Evolutionary conservation across 2,797 vertebrate species (phyloP).

Genomic region (Hirundo rustica): DNA sequence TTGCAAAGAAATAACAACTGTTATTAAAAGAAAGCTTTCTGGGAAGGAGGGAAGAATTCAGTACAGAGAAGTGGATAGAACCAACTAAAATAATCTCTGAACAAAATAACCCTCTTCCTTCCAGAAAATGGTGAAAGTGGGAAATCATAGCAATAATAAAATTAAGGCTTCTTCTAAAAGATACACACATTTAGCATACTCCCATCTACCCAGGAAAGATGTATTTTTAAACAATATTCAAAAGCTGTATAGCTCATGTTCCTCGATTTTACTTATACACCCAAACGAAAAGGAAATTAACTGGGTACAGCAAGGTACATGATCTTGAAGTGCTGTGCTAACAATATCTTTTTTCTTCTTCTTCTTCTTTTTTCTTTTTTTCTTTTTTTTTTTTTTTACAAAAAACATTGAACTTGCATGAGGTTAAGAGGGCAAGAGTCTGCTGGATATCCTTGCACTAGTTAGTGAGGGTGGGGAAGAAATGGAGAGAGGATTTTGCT

Average conservation of each 20-base stretch:
- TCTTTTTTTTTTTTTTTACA: background rate
- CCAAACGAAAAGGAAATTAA: background rate
- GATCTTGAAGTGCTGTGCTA: background rate
- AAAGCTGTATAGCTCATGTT: background rate
- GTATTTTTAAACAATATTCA: background rate
- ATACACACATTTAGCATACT: background rate
- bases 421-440: background rate
- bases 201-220: background rate
- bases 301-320: background rate
- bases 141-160: background rate
- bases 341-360: background rate
- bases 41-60: background rate
- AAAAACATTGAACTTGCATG: background rate
- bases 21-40: conserved; percentile 46
- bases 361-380: background rate
- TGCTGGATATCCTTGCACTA: background rate
- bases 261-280: background rate
- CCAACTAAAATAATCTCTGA: conserved; percentile 14
- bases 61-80: conserved; percentile 1
- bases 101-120: background rate
- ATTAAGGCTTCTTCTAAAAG: background rate
- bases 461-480: background rate
- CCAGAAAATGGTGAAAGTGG: background rate
- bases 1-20: conserved; percentile 57
- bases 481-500: background rate